These are phyloP conservation scores for Rhodinocichla rosea DNA, from an alignment of 2,113 vertebrate species.

Conservation along the genomic window DNA sequence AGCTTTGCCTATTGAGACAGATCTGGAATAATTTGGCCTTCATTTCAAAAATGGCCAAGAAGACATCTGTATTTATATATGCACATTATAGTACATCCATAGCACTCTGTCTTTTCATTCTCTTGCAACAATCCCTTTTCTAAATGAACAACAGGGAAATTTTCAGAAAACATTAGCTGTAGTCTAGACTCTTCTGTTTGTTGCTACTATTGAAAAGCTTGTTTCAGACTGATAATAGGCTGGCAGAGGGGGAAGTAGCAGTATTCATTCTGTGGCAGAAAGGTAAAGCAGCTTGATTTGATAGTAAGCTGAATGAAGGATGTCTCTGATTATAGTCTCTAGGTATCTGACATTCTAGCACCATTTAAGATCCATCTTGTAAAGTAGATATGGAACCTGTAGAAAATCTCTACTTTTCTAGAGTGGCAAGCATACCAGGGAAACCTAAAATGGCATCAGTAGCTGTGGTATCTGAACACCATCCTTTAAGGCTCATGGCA, in stretches of 20 bases:
- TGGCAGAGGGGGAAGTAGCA: not conserved
- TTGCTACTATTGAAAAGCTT: not conserved
- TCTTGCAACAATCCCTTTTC: not conserved
- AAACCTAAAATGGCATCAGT: not conserved
- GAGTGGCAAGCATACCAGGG: not conserved
- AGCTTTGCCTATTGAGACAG: not conserved
- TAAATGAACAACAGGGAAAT: slow-evolving; percentile 4
- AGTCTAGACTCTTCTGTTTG: not conserved
- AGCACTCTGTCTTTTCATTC: slow-evolving; percentile 7
- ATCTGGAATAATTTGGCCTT: not conserved
- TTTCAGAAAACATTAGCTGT: slow-evolving; percentile 8
- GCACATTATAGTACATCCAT: not conserved
- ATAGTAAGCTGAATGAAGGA: not conserved
- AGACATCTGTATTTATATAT: slow-evolving; percentile 32
- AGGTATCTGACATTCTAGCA: not conserved
- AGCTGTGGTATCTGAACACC: not conserved
- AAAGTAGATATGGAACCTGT: not conserved
- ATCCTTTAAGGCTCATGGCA: not conserved
- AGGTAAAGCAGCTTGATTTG: not conserved
- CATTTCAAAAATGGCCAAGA: slow-evolving; percentile 28
- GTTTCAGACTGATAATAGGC: not conserved
- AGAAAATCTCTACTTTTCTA: not conserved
- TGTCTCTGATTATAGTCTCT: not conserved
- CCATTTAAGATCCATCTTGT: not conserved
- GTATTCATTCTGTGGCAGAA: not conserved